Percentiles rank a stretch among this genome's conserved stretches.
Conservation (phyloP, 2,113 vertebrate species). For the Pundamilia nyererei region DNA sequence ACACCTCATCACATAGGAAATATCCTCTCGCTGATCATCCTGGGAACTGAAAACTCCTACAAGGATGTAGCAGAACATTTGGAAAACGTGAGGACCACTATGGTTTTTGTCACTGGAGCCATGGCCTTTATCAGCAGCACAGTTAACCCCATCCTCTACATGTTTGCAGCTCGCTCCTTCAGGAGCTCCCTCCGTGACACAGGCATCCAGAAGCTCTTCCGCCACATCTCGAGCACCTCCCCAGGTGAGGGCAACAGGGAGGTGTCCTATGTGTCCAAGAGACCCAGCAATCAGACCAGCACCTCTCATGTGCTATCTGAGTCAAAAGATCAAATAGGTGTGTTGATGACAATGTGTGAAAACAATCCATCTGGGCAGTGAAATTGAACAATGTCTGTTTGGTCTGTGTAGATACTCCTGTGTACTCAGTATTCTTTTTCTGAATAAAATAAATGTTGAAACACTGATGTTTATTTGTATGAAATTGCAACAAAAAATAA, state of each 20-base stretch:
- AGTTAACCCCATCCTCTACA: slow-evolving; percentile 73
- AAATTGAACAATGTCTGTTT: not conserved
- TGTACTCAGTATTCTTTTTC: not conserved
- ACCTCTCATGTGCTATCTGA: slow-evolving; percentile 48
- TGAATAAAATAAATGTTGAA: not conserved
- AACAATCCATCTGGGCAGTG: slow-evolving; percentile 23
- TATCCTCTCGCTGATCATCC: slow-evolving; percentile 51
- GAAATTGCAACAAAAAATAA: not conserved
- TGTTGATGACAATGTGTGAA: slow-evolving; percentile 57
- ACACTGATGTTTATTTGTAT: not conserved
- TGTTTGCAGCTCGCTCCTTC: slow-evolving; percentile 73
- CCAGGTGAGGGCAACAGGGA: slow-evolving; percentile 67
- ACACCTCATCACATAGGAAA: slow-evolving; percentile 72
- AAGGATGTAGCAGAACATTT: not conserved
- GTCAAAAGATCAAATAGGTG: slow-evolving; percentile 46
- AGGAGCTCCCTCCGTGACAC: slow-evolving; percentile 64
- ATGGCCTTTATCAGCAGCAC: slow-evolving; percentile 75
- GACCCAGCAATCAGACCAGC: slow-evolving; percentile 55
- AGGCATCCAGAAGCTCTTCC: slow-evolving; percentile 73
- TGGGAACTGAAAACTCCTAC: slow-evolving; percentile 5
- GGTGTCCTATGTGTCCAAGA: slow-evolving; percentile 65
- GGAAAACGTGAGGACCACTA: slow-evolving; percentile 24
- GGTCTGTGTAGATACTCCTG: not conserved
- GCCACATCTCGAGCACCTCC: slow-evolving; percentile 70
- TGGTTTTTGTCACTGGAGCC: slow-evolving; percentile 63